Conservation (phyloP, 1,140 invertebrate genomes). For the Drosophila watanabei region DNA sequence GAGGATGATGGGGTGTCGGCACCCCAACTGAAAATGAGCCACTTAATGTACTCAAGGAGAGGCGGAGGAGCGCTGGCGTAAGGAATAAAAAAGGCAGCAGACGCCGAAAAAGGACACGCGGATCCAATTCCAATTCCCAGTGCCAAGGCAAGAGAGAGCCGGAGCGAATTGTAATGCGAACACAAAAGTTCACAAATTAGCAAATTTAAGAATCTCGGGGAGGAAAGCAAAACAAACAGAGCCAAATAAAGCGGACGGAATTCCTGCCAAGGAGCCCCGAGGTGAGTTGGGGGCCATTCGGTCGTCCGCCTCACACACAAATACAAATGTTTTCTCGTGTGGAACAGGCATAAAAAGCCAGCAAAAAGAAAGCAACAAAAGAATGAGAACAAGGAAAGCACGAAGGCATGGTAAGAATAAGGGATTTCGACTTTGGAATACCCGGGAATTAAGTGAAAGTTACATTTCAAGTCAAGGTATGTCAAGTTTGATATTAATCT, state of each 20-base stretch:
- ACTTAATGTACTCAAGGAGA: slow-evolving; percentile 69
- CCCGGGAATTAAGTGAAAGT: neutral
- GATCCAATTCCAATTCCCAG: slow-evolving; percentile 43
- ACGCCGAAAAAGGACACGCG: slow-evolving; percentile 38
- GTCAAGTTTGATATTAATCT: neutral
- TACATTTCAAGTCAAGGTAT: neutral
- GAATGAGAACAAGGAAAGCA: slow-evolving; percentile 7
- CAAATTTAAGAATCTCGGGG: slow-evolving; percentile 77
- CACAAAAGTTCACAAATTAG: slow-evolving; percentile 83
- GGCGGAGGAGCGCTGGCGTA: slow-evolving; percentile 5
- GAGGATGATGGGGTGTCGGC: neutral
- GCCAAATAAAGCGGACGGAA: slow-evolving; percentile 55
- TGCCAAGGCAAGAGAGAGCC: slow-evolving; percentile 16
- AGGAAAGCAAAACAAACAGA: slow-evolving; percentile 51
- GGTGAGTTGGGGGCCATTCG: slow-evolving; percentile 42
- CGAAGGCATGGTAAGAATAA: neutral
- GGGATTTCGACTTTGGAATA: neutral
- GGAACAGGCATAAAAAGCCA: slow-evolving; percentile 60
- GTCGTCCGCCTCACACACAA: slow-evolving; percentile 51
- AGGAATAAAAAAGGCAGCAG: slow-evolving; percentile 25
- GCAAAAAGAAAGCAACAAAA: slow-evolving; percentile 11
- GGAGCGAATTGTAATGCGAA: slow-evolving; percentile 74
- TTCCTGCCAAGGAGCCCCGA: slow-evolving; percentile 25
- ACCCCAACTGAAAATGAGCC: slow-evolving; percentile 57
- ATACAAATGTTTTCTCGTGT: slow-evolving; percentile 77